Evolutionary conservation across 2,888 invertebrate genomes (phyloP).

Genomic region (Aleiodes leptofemur): DNA sequence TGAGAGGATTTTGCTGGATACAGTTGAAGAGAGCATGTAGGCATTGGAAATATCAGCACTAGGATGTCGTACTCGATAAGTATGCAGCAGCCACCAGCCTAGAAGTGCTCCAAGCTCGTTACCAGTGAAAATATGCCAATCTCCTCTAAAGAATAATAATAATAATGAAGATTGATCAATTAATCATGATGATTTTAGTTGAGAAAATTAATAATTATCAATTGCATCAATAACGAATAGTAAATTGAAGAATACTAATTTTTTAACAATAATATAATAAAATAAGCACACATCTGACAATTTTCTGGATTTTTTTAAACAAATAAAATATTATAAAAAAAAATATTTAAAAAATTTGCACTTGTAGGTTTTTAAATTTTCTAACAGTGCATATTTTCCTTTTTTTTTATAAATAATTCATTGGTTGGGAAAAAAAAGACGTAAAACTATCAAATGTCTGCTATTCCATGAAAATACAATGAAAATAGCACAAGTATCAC

Average conservation of each 20-base stretch:
- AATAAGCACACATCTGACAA: too few species aligned
- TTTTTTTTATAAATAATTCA: too few species aligned
- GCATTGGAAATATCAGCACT: slow-evolving; percentile 78
- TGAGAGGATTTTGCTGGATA: slow-evolving; percentile 95
- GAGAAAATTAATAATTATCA: background rate
- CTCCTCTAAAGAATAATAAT: slow-evolving; percentile 75
- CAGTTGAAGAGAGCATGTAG: slow-evolving; percentile 94
- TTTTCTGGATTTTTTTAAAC: too few species aligned
- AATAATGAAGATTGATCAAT: background rate
- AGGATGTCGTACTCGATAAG: slow-evolving; percentile 77
- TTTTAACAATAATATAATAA: too few species aligned
- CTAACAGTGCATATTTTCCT: too few species aligned
- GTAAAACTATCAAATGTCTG: too few species aligned
- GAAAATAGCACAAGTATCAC: too few species aligned
- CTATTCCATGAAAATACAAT: too few species aligned
- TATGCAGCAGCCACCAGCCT: slow-evolving; percentile 93
- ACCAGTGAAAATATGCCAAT: slow-evolving; percentile 94
- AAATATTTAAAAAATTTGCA: too few species aligned
- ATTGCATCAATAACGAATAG: background rate
- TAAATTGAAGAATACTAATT: slow-evolving; percentile 50
- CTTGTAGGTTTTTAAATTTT: too few species aligned
- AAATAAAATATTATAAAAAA: too few species aligned
- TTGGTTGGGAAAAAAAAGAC: too few species aligned
- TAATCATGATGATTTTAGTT: background rate
- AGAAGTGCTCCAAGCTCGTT: slow-evolving; percentile 96